A percentile compares a stretch with the other conserved stretches of the same genome.
These are phyloP conservation scores for Linnaemya tessellans DNA, from an alignment of 2,888 invertebrate species.

Conservation along the genomic window DNA sequence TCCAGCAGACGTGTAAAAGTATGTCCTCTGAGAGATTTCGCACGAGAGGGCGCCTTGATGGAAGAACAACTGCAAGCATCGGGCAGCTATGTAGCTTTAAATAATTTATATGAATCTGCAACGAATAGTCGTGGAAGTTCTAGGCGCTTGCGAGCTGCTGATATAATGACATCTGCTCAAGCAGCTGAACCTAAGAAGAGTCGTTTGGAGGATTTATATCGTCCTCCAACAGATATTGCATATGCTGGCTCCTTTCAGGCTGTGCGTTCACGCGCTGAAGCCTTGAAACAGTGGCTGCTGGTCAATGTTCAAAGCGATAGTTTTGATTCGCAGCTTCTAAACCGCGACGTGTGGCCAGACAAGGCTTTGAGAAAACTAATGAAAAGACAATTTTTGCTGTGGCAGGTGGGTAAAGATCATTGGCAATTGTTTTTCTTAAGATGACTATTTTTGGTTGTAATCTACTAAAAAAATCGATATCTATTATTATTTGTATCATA, in stretches of 20 bases:
- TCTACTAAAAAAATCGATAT: background rate
- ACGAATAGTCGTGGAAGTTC: constrained; percentile 60
- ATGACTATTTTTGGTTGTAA: no score
- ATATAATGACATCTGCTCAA: constrained; percentile 76
- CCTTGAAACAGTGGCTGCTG: constrained; percentile 87
- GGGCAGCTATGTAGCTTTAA: constrained; percentile 67
- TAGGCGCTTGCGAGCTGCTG: constrained; percentile 75
- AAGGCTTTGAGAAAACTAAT: constrained; percentile 86
- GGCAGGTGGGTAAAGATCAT: constrained; percentile 85
- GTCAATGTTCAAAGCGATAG: constrained; percentile 88
- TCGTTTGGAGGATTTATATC: constrained; percentile 87
- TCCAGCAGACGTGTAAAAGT: constrained; percentile 79
- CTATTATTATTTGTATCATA: background rate
- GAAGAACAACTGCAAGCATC: constrained; percentile 80
- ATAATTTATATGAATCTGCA: constrained; percentile 64
- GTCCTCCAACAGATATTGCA: constrained; percentile 87
- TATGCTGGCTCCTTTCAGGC: constrained; percentile 86
- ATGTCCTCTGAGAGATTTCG: constrained; percentile 82
- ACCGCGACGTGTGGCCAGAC: constrained; percentile 89
- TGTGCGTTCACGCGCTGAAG: constrained; percentile 85
- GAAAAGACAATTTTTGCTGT: constrained; percentile 87
- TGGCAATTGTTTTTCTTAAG: background rate
- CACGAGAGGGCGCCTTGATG: constrained; percentile 81
- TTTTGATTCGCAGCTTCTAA: constrained; percentile 88
- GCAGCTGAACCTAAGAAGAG: constrained; percentile 79